Percentiles rank a stretch among this genome's conserved stretches.
These are phyloP conservation scores for Busarellus nigricollis DNA, from an alignment of 2,797 vertebrate genomes.

Conservation along the genomic window DNA sequence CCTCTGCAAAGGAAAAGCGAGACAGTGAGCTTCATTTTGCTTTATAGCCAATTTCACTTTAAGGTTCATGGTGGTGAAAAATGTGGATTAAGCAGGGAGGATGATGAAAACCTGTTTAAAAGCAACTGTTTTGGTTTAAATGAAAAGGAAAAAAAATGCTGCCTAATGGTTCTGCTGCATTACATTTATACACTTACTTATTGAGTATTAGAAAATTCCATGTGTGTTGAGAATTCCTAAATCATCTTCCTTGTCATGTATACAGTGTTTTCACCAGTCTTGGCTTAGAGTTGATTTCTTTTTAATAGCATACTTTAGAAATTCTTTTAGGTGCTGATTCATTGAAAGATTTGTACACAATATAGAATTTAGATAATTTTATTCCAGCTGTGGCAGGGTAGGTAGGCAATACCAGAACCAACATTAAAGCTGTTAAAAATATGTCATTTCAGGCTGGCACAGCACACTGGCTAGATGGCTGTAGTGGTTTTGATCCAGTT, in stretches of 20 bases:
- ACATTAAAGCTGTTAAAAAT: background rate
- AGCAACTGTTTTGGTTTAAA: background rate
- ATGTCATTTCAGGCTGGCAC: rapidly evolving
- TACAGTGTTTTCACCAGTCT: background rate
- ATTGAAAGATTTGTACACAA: background rate
- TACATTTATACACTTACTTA: background rate
- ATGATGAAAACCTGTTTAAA: background rate
- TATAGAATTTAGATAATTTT: background rate
- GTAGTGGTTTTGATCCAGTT: background rate
- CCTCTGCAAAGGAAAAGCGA: background rate
- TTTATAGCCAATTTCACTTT: background rate
- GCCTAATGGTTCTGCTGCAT: background rate
- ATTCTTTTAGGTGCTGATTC: background rate
- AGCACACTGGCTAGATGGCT: background rate
- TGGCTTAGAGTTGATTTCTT: background rate
- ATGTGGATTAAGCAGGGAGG: background rate
- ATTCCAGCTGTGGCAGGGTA: background rate
- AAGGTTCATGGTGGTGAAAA: background rate
- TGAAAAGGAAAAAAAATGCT: background rate
- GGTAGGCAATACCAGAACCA: background rate
- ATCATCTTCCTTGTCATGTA: background rate
- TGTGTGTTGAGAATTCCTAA: background rate
- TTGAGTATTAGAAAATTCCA: background rate
- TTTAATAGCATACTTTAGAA: background rate
- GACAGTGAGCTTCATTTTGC: background rate